Percentiles rank a stretch among this genome's conserved stretches.
Evolutionary conservation across 2,113 vertebrate species (phyloP).

Genomic region (Python bivittatus): DNA sequence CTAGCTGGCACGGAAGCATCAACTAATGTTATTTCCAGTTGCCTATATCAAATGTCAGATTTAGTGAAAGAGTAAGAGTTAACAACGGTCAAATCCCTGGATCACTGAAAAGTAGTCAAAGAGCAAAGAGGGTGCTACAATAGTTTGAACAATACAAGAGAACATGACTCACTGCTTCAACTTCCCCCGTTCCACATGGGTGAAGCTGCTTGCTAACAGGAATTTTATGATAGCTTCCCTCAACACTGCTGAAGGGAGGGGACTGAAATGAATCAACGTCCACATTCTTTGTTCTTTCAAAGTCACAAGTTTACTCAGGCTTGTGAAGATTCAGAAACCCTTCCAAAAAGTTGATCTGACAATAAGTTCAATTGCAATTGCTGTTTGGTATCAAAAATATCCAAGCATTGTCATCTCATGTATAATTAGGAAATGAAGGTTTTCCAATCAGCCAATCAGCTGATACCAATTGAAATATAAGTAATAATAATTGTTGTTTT

Average conservation of each 20-base stretch:
- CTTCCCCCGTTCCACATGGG: background rate
- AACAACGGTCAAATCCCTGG: background rate
- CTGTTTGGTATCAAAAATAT: background rate
- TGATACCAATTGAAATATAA: background rate
- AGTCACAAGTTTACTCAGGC: background rate
- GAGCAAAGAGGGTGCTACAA: background rate
- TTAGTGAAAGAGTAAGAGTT: background rate
- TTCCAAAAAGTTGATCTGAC: background rate
- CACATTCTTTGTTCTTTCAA: background rate
- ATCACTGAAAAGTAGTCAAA: background rate
- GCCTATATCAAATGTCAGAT: background rate
- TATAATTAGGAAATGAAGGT: background rate
- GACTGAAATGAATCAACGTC: background rate
- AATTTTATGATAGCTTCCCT: background rate
- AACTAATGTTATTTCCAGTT: background rate
- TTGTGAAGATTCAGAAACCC: background rate
- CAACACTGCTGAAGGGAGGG: background rate
- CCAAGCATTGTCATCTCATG: background rate
- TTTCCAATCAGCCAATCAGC: background rate
- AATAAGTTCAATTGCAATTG: background rate
- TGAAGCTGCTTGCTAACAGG: background rate
- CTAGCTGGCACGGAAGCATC: background rate
- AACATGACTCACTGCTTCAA: background rate
- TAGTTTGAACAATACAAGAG: background rate
- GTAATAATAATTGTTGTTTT: background rate